Evolutionary conservation across 1,140 invertebrate genomes (phyloP).

Genomic region (Oscheius sp.): DNA sequence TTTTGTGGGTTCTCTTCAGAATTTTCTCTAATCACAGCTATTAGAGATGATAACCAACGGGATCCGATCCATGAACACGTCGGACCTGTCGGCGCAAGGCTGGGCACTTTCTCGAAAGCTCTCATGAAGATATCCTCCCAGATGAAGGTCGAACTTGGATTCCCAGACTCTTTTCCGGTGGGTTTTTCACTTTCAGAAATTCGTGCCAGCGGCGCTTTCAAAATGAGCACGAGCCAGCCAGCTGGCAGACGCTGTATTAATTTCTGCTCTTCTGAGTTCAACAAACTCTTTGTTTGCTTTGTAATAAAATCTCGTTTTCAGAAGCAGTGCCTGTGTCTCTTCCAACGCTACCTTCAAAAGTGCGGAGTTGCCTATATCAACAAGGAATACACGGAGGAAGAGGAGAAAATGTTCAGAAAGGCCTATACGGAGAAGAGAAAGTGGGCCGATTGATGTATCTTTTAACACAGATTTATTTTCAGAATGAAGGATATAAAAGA

Average conservation of each 20-base stretch:
- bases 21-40: too few relatives aligned
- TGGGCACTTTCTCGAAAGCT: not conserved
- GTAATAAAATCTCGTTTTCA: not conserved
- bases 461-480: not conserved
- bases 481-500: not conserved
- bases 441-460: not conserved
- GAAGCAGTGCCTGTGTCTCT: not conserved
- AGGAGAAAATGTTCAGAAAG: not conserved
- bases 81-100: not conserved
- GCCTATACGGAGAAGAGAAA: not conserved
- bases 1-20: too few relatives aligned
- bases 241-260: too few relatives aligned
- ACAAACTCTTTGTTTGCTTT: not conserved
- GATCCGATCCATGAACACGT: not conserved
- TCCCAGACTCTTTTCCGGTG: not conserved
- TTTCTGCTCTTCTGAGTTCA: too few relatives aligned
- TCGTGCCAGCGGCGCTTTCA: too few relatives aligned
- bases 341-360: not conserved
- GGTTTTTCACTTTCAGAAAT: too few relatives aligned
- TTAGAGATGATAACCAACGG: not conserved
- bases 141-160: not conserved
- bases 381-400: not conserved
- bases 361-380: not conserved
- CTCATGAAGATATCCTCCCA: not conserved
- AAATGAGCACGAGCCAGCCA: too few relatives aligned